These are phyloP conservation scores for Parnassius orleans DNA, from an alignment of 2,888 invertebrate genomes.

Conservation along the genomic window DNA sequence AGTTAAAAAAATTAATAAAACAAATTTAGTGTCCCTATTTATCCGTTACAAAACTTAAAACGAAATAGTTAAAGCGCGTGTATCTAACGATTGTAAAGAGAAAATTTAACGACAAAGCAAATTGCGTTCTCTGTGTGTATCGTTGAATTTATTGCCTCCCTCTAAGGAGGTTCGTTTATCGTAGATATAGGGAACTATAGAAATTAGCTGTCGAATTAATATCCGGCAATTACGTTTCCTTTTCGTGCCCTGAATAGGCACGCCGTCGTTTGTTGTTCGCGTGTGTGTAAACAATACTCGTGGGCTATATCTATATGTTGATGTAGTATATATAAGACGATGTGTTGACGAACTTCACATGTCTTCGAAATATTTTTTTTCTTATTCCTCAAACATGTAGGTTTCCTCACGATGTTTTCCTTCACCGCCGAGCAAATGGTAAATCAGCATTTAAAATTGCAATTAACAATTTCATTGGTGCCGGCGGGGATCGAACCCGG, in stretches of 20 bases:
- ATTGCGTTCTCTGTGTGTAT: slow-evolving; percentile 41
- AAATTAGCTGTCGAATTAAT: slow-evolving; percentile 55
- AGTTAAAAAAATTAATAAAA: no score
- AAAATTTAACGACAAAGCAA: slow-evolving; percentile 44
- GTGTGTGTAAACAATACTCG: slow-evolving; percentile 18
- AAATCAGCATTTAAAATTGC: no score
- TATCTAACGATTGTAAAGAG: slow-evolving; percentile 31
- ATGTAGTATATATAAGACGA: no score
- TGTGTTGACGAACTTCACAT: no score
- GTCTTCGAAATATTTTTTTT: no score
- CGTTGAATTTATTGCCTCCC: slow-evolving; percentile 47
- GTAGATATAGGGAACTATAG: slow-evolving; percentile 40
- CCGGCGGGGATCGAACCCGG: no score
- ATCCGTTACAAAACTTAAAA: slow-evolving; percentile 12
- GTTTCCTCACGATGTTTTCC: no score
- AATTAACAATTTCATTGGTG: no score
- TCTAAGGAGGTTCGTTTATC: slow-evolving; percentile 40
- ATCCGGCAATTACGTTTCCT: slow-evolving; percentile 53
- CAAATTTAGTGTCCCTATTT: neutral
- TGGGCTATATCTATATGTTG: neutral
- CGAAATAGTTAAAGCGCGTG: slow-evolving; percentile 14
- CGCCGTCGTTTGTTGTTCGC: slow-evolving; percentile 2
- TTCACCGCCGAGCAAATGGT: no score
- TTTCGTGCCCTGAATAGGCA: slow-evolving; percentile 32
- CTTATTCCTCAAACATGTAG: no score